phyloP scores from a whole-genome alignment of 1,140 invertebrate species.

The Drosophila novamexicana region DNA sequence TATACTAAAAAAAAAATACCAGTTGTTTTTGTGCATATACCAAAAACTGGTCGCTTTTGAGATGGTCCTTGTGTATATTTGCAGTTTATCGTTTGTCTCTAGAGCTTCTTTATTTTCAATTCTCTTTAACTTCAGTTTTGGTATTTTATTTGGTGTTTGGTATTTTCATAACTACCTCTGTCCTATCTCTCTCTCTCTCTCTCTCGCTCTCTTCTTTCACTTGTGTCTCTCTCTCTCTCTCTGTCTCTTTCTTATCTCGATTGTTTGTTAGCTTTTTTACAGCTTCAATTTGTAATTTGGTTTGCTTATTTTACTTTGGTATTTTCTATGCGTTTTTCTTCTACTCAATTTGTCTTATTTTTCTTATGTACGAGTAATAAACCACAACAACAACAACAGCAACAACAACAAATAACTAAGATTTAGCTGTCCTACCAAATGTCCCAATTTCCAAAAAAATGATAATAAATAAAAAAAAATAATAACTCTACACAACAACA shows the following conservation, averaged over 20 bases:
- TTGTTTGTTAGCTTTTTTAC: slow-evolving; percentile 39
- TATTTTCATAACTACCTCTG: slow-evolving; percentile 33
- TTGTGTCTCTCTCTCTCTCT: slow-evolving; percentile 29
- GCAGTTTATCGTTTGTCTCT: slow-evolving; percentile 53
- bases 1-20: slow-evolving; percentile 15
- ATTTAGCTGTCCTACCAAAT: slow-evolving; percentile 41
- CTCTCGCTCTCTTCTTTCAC: slow-evolving; percentile 46
- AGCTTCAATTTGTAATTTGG: slow-evolving; percentile 25
- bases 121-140: slow-evolving; percentile 12
- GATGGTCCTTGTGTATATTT: slow-evolving; percentile 93
- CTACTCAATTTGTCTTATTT: slow-evolving; percentile 26
- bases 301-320: slow-evolving; percentile 16
- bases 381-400: slow-evolving; percentile 52
- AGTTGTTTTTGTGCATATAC: slow-evolving; percentile 49
- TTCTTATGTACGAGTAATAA: slow-evolving; percentile 43
- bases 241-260: slow-evolving; percentile 16
- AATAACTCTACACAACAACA: slow-evolving; percentile 69
- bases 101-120: slow-evolving; percentile 1
- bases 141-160: slow-evolving; percentile 21
- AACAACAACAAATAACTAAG: slow-evolving; percentile 57
- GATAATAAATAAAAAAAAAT: slow-evolving; percentile 13
- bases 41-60: slow-evolving; percentile 95
- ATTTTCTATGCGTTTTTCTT: slow-evolving; percentile 17
- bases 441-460: slow-evolving; percentile 24
- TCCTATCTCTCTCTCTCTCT: slow-evolving; percentile 16